A percentile compares a stretch with the other conserved stretches of the same genome.
phyloP scores from a whole-genome alignment of 2,797 vertebrate species.

The Hydrolagus colliei region DNA sequence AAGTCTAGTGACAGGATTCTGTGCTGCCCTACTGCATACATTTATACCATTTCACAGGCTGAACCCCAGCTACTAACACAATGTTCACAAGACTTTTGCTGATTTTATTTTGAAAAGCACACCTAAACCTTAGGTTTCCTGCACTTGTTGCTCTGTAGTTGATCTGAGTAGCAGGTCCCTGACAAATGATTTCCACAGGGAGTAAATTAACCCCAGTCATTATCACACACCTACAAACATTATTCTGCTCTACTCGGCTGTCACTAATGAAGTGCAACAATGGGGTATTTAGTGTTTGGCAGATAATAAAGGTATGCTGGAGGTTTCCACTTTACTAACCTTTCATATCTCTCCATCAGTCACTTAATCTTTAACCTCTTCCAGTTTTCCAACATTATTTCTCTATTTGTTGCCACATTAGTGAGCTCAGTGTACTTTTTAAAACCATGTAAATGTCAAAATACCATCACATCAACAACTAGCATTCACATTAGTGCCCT shows the following conservation, averaged over 20 bases:
- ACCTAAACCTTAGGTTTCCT: background rate
- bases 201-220: constrained; percentile 9
- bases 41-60: background rate
- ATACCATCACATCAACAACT: too few relatives aligned
- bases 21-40: background rate
- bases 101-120: background rate
- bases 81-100: background rate
- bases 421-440: background rate
- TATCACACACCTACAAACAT: constrained; percentile 21
- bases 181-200: background rate
- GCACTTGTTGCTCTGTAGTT: background rate
- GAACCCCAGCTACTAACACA: background rate
- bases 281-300: constrained; percentile 16
- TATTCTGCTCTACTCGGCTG: constrained; percentile 1
- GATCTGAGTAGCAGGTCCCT: background rate
- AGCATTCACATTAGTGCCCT: too few relatives aligned
- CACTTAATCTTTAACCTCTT: constrained; percentile 29
- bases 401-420: background rate
- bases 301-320: constrained; percentile 29
- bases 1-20: too few relatives aligned
- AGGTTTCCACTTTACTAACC: constrained; percentile 18
- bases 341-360: constrained; percentile 19
- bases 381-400: background rate
- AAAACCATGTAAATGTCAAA: background rate
- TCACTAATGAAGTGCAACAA: constrained; percentile 20